Evolutionary conservation across 2,797 vertebrate genomes (phyloP).

Genomic region (Vireo griseus): DNA sequence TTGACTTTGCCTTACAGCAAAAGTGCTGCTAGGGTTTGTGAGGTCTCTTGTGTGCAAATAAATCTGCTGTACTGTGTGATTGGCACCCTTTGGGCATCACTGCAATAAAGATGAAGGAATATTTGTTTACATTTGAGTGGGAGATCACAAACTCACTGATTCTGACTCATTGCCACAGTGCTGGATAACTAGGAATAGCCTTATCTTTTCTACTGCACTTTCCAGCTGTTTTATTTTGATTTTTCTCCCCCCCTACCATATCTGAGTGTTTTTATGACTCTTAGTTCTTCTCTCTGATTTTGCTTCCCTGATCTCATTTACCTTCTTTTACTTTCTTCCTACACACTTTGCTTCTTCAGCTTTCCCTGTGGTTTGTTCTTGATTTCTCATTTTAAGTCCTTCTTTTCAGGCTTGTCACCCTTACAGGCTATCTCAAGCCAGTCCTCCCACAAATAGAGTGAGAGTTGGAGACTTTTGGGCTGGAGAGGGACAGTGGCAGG

Average conservation of each 20-base stretch:
- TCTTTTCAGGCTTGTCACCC: not conserved
- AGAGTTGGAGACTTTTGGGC: not conserved
- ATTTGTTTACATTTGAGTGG: constrained; percentile 43
- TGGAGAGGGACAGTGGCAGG: not conserved
- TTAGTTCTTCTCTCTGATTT: not conserved
- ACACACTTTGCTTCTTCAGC: not conserved
- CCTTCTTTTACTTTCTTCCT: not conserved
- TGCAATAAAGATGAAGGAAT: constrained; percentile 9
- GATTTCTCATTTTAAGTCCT: not conserved
- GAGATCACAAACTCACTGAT: constrained; percentile 15
- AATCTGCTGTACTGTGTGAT: not conserved
- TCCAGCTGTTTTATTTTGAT: not conserved
- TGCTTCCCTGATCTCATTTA: not conserved
- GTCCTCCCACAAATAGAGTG: not conserved
- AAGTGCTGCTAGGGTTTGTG: not conserved
- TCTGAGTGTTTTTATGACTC: not conserved
- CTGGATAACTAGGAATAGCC: constrained; percentile 7
- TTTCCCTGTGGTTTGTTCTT: not conserved
- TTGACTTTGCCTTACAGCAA: not conserved
- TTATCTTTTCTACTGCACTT: not conserved
- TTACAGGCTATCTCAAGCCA: not conserved
- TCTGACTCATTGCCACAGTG: not conserved
- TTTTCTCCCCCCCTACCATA: not conserved
- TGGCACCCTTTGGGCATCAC: not conserved
- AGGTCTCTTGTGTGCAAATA: not conserved